These are phyloP conservation scores for Bruchidius siliquastri DNA, from an alignment of 2,888 invertebrate species.

Conservation along the genomic window DNA sequence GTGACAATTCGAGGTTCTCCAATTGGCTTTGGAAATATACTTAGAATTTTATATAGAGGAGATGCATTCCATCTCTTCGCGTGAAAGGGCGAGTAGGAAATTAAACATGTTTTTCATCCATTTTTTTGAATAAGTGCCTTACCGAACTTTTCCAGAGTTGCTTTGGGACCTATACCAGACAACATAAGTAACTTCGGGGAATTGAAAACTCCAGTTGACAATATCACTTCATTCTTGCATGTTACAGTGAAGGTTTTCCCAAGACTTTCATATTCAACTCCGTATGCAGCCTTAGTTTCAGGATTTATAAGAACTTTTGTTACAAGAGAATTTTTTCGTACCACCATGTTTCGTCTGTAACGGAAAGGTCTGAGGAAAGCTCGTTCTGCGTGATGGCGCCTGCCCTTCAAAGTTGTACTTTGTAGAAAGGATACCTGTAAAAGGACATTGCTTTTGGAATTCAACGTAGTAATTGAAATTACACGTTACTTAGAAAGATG, in stretches of 20 bases:
- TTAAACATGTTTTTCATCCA: too few species aligned
- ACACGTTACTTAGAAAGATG: too few species aligned
- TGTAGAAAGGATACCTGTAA: slow-evolving; percentile 52
- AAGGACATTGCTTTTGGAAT: too few species aligned
- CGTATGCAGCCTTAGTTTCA: slow-evolving; percentile 45
- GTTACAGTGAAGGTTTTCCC: slow-evolving; percentile 36
- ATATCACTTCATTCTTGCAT: slow-evolving; percentile 54
- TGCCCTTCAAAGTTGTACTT: slow-evolving; percentile 55
- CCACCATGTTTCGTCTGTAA: slow-evolving; percentile 61
- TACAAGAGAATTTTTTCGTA: slow-evolving; percentile 55
- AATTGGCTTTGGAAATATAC: too few species aligned
- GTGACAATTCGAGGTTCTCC: too few species aligned
- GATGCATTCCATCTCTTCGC: too few species aligned
- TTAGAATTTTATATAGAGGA: too few species aligned
- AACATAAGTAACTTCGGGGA: slow-evolving; percentile 72
- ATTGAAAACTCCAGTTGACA: slow-evolving; percentile 71
- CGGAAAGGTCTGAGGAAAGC: slow-evolving; percentile 60
- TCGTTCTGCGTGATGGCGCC: slow-evolving; percentile 62
- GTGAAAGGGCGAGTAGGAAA: too few species aligned
- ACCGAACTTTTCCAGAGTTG: slow-evolving; percentile 54
- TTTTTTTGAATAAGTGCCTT: background rate
- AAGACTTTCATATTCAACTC: slow-evolving; percentile 37
- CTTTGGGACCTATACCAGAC: slow-evolving; percentile 61
- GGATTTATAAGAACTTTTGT: slow-evolving; percentile 55
- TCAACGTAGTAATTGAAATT: too few species aligned